Evolutionary conservation across 2,888 invertebrate genomes (phyloP), one percentile per base, ranked within the genome.

Genomic region (Bellardia pandia): DNA sequence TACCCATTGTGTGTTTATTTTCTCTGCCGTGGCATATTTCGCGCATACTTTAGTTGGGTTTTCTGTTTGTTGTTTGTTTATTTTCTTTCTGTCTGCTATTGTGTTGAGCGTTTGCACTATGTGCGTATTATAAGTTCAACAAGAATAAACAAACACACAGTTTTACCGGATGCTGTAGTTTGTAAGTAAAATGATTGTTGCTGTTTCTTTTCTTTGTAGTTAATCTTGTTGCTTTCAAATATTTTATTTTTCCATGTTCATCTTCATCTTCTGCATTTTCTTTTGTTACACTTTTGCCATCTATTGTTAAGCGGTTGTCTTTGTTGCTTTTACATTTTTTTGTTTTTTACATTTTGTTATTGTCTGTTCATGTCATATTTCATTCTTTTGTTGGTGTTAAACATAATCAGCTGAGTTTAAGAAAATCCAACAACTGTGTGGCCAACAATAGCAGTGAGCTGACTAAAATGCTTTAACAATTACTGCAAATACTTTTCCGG

Each of bases 301-400:
- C n/a, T 74, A 45, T 74, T 79, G 64, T 79, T 72, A 5, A 23
- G 30, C 60, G 51, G 45, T 45, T 13, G 45, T 45, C 45, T 45
- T 45, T 45, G 45, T 45, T 45, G 45, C 3, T 45, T 1, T 3
- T 45, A 9, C 40, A 71, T 40, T 62, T 40, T 62, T 80, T 40
- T 66, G 58, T 66, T 62, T 51, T 75, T 68, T 51, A 23, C 13
- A 71, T 11, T 53, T 58, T 56, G 2, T 64, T 56, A 51, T 76
- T 69, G 48, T 56, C 82, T 83, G 82, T 66, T 79, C 56, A 45
- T 79, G 86, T 79, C 82, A 78, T 79, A 45, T 76, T 74, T 78
- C 66, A 2, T 69, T 45, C 16, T 13, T 30, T 56, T 64, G 6
- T 76, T 64, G 30, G 42, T 45, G 13, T 79, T n/a, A 14, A n/a